Base-by-base conservation (phyloP, 2,888 invertebrate genomes). In the Drosophila heteroneura region DNA sequence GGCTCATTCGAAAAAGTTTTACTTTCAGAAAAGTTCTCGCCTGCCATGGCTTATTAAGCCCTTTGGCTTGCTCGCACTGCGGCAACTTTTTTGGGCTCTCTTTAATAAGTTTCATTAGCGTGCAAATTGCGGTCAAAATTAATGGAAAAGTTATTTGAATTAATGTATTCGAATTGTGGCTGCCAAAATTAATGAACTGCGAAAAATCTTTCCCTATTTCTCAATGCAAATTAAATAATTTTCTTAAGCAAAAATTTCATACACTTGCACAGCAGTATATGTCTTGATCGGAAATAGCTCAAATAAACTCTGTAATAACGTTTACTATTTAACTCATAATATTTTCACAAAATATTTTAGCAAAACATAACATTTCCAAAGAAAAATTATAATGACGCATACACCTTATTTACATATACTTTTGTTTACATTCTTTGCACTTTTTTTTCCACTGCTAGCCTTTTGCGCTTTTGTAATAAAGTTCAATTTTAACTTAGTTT, bases 91-190 rank as follows among this genome's bases (percentile, higher is more conserved):
- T 57, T 44, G 51, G 65, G 51, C 51, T 54, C 33, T 44, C 30
- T 73, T 81, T 70, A 81, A 83, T 73, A 79, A 81, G 72, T 77
- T 81, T 66, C 70, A 85, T 85, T 85, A 79, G 70, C 70, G 74
- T 68, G 69, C 63, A 88, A 85, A 81, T 85, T 83, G 76, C 68
- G 79, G 76, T 66, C 67, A 62, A 58, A 74, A 70, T 67, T 60
- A 66, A 62, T 61, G 57, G 39, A 26, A 71, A 83, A 83, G 65
- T 62, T 74, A 75, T 57, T 64, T 58, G 35, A 81, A 78, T 62
- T 56, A 73, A 66, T 65, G 54, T 61, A 53, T 68, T 61, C 58
- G 35, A 44, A 64, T 54, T 60, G 41, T 49, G 22, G 9, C 44
- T 39, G 14, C 28, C 39, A n/a, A 52, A 51, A 30, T 74, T 63